A percentile compares a stretch with the other conserved stretches of the same genome.
phyloP scores from a whole-genome alignment of 2,797 vertebrate species.

The Anas bahamensis region DNA sequence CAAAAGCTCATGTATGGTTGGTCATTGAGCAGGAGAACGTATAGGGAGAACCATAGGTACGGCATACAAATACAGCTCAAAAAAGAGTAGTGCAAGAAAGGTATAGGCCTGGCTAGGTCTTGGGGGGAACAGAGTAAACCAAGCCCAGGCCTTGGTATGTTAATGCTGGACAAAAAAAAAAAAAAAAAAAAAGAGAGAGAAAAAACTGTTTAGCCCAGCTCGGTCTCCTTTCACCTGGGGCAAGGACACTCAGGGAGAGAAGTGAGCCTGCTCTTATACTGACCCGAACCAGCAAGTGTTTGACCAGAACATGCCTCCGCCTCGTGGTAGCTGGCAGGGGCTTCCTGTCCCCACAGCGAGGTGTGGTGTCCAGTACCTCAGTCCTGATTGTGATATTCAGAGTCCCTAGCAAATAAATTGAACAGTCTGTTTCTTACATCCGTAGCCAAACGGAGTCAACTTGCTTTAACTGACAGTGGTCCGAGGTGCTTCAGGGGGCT shows the following conservation, averaged over 20 bases:
- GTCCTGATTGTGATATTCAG: conserved; percentile 58
- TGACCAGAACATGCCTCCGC: conserved; percentile 41
- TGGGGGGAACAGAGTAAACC: background rate
- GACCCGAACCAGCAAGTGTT: conserved; percentile 67
- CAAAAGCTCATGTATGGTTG: background rate
- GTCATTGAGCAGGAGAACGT: background rate
- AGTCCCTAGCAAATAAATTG: conserved; percentile 46
- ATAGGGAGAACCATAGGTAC: background rate
- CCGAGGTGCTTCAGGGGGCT: background rate
- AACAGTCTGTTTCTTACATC: background rate
- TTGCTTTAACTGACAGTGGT: background rate
- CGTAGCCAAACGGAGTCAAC: background rate
- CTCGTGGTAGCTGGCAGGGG: conserved; percentile 26
- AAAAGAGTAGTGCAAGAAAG: background rate
- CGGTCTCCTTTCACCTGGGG: background rate
- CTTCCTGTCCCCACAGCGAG: conserved; percentile 40
- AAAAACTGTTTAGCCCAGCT: background rate
- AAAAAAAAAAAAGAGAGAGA: background rate
- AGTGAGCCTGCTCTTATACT: background rate
- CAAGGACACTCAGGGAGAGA: background rate
- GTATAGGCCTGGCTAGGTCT: background rate
- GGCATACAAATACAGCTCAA: background rate
- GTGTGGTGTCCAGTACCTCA: background rate
- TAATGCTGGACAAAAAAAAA: background rate
- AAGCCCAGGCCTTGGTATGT: background rate